These are phyloP conservation scores for Drosophila melanocephala DNA, from an alignment of 2,888 invertebrate genomes.

Conservation along the genomic window DNA sequence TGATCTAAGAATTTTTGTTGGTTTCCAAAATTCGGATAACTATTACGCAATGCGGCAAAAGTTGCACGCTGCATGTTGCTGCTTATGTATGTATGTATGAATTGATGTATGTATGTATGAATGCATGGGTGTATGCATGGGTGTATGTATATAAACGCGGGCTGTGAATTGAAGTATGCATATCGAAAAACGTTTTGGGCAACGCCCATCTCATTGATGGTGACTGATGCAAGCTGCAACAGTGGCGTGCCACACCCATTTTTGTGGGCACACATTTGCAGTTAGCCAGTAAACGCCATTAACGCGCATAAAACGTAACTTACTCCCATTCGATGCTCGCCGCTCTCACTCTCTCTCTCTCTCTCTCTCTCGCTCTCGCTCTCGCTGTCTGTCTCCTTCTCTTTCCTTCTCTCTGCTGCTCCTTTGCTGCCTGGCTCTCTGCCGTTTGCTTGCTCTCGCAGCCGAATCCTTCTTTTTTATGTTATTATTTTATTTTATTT, in stretches of 20 bases:
- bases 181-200: conserved; percentile 37
- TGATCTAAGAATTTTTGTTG: neutral
- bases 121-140: neutral
- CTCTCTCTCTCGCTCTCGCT: conserved; percentile 11
- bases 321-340: conserved; percentile 40
- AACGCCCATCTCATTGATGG: conserved; percentile 55
- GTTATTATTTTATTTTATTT: conserved; percentile 6
- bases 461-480: conserved; percentile 35
- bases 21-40: neutral
- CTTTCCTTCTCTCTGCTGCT: conserved; percentile 3
- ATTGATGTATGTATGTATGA: neutral
- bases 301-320: conserved; percentile 75
- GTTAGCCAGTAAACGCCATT: conserved; percentile 82
- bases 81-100: neutral
- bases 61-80: neutral
- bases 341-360: conserved; percentile 9
- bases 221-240: conserved; percentile 48
- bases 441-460: conserved; percentile 13
- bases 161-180: neutral
- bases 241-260: conserved; percentile 61
- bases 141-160: neutral
- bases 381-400: conserved; percentile 12
- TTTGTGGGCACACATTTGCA: conserved; percentile 52
- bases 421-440: conserved; percentile 9
- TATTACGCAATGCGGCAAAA: neutral